phyloP scores from a whole-genome alignment of 2,113 vertebrate species.

The Oreochromis spilurus region DNA sequence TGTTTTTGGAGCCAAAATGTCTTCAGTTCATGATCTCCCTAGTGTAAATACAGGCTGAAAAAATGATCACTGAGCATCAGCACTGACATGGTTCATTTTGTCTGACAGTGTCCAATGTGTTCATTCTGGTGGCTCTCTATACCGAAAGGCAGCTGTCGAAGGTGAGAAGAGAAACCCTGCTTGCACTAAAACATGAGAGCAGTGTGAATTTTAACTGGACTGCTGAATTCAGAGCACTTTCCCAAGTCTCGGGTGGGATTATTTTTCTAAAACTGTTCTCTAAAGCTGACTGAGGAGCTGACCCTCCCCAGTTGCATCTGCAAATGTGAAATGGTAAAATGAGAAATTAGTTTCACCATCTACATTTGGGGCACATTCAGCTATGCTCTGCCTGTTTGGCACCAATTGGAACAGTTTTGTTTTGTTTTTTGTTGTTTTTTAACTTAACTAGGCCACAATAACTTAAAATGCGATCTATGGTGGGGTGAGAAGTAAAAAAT shows the following conservation, averaged over 20 bases:
- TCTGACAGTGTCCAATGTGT: slow-evolving; percentile 78
- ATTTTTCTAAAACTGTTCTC: slow-evolving; percentile 25
- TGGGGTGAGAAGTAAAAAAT: neutral
- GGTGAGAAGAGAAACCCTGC: slow-evolving; percentile 68
- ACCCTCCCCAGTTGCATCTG: slow-evolving; percentile 14
- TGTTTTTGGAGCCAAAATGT: neutral
- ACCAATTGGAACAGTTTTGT: slow-evolving; percentile 21
- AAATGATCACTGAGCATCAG: neutral
- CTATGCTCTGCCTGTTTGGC: slow-evolving; percentile 12
- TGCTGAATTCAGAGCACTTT: slow-evolving; percentile 20
- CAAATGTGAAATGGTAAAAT: slow-evolving; percentile 25
- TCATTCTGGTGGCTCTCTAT: slow-evolving; percentile 78
- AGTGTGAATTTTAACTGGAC: neutral
- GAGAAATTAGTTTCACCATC: slow-evolving; percentile 42
- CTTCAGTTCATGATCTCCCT: neutral
- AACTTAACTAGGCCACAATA: slow-evolving; percentile 12
- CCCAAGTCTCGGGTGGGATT: slow-evolving; percentile 20
- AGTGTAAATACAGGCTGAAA: neutral
- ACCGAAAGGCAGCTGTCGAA: slow-evolving; percentile 78
- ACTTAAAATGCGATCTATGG: neutral
- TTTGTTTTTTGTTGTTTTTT: neutral
- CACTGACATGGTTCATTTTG: slow-evolving; percentile 9
- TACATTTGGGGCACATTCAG: slow-evolving; percentile 23
- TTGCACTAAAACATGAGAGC: neutral
- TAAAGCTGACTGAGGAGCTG: slow-evolving; percentile 12